Conservation (phyloP, 35 echinoderm and acorn worm species). For the Acanthaster planci region DNA sequence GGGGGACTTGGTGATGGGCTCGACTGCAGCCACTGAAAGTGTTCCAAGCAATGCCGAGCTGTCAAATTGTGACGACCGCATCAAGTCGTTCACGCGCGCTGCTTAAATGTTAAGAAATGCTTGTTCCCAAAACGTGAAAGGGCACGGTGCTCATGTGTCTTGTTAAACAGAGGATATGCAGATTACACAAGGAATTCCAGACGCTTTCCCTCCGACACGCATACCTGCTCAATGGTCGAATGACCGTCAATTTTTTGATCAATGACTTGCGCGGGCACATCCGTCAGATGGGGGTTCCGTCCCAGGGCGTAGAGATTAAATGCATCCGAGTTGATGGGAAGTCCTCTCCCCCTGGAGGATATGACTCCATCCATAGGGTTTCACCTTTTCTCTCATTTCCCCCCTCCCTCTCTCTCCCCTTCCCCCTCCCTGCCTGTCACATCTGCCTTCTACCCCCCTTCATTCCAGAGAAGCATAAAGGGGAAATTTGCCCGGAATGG, state of each 20-base stretch:
- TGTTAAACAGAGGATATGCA: background rate
- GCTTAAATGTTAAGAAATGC: no score
- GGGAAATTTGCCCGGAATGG: no score
- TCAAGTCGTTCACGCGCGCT: no score
- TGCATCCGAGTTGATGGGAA: conserved; percentile 11
- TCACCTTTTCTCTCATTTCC: background rate
- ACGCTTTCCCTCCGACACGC: no score
- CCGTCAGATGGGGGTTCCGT: background rate
- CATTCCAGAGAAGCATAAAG: background rate
- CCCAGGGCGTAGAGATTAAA: conserved; percentile 14
- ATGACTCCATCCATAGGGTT: background rate
- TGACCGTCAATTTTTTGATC: background rate
- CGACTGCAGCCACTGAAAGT: no score
- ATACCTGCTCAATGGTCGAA: no score
- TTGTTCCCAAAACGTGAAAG: background rate
- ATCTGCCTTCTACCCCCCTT: background rate
- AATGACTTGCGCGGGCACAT: background rate
- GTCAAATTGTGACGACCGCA: no score
- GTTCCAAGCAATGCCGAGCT: no score
- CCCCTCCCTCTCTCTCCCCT: background rate
- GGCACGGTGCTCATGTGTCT: background rate
- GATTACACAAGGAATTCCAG: background rate
- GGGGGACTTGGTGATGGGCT: no score
- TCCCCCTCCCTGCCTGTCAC: background rate
- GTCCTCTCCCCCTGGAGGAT: background rate